A percentile compares a stretch with the other conserved stretches of the same genome.
Conservation (phyloP, 2,888 invertebrate species). For the Hypolimnas misippus region DNA sequence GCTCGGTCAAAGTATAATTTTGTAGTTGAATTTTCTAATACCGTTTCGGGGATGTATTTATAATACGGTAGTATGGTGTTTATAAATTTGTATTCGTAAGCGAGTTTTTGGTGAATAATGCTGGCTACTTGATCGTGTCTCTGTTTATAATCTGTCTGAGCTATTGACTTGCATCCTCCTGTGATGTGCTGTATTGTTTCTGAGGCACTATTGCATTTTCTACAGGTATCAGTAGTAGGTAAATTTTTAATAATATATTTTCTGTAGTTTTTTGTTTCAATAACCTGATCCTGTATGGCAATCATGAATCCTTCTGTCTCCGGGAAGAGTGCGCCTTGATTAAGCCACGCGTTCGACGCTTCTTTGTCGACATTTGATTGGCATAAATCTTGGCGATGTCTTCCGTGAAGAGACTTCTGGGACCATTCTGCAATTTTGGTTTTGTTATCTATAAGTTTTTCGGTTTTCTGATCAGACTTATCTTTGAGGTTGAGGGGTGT, state of each 20-base stretch:
- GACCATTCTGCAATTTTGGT: constrained; percentile 17
- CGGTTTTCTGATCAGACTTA: neutral
- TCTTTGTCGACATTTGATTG: constrained; percentile 33
- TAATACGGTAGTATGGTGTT: neutral
- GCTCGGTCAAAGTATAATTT: neutral
- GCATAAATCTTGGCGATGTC: constrained; percentile 28
- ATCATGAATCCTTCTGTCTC: neutral
- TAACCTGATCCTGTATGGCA: constrained; percentile 8
- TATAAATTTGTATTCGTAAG: neutral
- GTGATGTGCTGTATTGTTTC: neutral
- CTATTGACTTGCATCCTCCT: neutral
- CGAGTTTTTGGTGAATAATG: constrained; percentile 12
- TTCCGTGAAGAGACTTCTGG: constrained; percentile 27
- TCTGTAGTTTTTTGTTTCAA: neutral
- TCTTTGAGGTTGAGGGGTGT: neutral
- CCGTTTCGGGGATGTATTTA: constrained; percentile 21
- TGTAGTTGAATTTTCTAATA: constrained; percentile 17
- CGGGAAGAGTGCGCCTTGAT: neutral
- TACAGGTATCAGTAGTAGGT: neutral
- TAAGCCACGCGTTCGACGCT: constrained; percentile 32
- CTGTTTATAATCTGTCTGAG: neutral
- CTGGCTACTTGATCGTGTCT: neutral
- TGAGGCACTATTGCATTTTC: neutral
- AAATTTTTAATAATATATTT: neutral
- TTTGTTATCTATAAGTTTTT: neutral